Evolutionary conservation across 2,797 vertebrate genomes (phyloP), one percentile per base, ranked within the genome.

Genomic region (Cyprinodon diabolis): DNA sequence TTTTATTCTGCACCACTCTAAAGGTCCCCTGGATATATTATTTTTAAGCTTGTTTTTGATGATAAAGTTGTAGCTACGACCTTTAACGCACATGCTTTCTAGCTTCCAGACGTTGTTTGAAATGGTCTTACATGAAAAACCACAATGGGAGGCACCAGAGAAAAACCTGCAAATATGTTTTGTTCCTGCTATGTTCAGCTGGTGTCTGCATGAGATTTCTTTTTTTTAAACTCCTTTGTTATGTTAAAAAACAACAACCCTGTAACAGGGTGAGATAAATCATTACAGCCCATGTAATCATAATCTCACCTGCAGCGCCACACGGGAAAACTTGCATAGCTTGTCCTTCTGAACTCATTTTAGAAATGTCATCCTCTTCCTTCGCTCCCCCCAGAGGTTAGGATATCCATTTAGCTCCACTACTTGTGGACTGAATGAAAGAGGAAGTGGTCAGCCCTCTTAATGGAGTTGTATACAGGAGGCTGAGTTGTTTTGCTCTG

Each of bases 371-470:
- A 69, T 69, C 76, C 77, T 74, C 81, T 58, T 77, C 77, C 83
- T 62, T 74, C 68, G 19, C 81, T 79, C 83, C 84, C 86, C 86
- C 58, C 35, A 71, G 89, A 87, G 86, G 84, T 87, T 87, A 83
- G 84, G 69, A 80, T 84, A 88, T 87, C 90, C 85, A 89, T 93
- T 93, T 92, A 90, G 88, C 86, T 87, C 86, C 86, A 90, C 86
- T 90, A 69, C 87, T 88, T 88, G 84, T 76, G 88, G 89, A 93
- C 66, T 87, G 87, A 89, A 89, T 83, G 86, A 86, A 84, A 87
- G 82, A 84, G 89, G 89, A 91, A 93, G 91, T 89, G 89, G 89
- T 90, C 82, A 83, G 76, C 80, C 58, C 67, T 82, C 80, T 85
- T 93, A 91, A 91, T 92, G 85, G 90, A 92, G 87, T 76, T 83